These are phyloP conservation scores for Callionymus lyra DNA, from an alignment of 2,113 vertebrate species.

Conservation along the genomic window DNA sequence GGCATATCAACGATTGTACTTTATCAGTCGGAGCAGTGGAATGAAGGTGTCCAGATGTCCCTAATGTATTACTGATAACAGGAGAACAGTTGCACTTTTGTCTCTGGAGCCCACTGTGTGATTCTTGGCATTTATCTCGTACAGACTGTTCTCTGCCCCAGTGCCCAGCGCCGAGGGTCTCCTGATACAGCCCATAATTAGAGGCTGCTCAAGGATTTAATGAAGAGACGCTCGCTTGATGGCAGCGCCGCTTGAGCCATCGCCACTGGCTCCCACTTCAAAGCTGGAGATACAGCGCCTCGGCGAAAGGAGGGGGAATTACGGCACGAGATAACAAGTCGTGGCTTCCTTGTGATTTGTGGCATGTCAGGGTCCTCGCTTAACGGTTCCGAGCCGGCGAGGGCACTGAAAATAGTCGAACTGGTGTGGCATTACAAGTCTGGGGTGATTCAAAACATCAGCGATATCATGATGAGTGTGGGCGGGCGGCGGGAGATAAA, in stretches of 20 bases:
- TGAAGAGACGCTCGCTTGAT: constrained; percentile 54
- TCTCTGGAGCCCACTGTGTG: constrained; percentile 7
- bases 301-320: constrained; percentile 55
- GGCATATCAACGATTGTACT: too few relatives aligned
- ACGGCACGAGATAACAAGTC: constrained; percentile 73
- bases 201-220: constrained; percentile 62
- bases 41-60: not conserved
- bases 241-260: constrained; percentile 54
- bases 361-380: constrained; percentile 57
- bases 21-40: constrained; percentile 7
- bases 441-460: not conserved
- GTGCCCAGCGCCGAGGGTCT: constrained; percentile 27
- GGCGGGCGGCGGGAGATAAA: constrained; percentile 33
- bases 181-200: constrained; percentile 52
- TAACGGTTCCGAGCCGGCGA: constrained; percentile 53
- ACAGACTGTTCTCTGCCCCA: constrained; percentile 44
- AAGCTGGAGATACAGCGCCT: constrained; percentile 67
- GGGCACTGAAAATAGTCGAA: constrained; percentile 9
- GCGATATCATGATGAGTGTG: constrained; percentile 31
- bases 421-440: not conserved
- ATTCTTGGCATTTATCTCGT: constrained; percentile 39
- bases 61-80: too few relatives aligned
- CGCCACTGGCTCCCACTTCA: constrained; percentile 75
- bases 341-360: constrained; percentile 72
- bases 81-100: not conserved